Percentiles rank a stretch among this genome's conserved stretches.
Conservation (phyloP, 1,140 invertebrate species). For the Tribolium madens region DNA sequence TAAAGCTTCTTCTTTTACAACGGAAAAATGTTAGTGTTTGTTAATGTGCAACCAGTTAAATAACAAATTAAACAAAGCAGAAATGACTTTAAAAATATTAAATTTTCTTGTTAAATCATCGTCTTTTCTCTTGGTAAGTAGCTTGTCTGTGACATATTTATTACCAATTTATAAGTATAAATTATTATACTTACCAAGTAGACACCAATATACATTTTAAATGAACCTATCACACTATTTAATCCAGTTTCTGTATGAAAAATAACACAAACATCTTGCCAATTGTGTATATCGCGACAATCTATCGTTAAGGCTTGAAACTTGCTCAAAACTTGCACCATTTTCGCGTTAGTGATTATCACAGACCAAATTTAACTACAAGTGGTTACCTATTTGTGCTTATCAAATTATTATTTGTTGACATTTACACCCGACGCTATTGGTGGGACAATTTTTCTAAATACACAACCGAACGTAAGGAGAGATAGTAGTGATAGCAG, state of each 20-base stretch:
- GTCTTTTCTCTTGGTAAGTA: neutral
- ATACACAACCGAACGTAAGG: slow-evolving; percentile 17
- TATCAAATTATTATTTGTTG: slow-evolving; percentile 28
- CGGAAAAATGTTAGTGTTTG: neutral
- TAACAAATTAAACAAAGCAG: neutral
- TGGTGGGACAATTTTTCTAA: slow-evolving; percentile 17
- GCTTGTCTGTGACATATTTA: neutral
- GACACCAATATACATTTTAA: slow-evolving; percentile 38
- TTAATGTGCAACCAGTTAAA: neutral
- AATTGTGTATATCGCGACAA: slow-evolving; percentile 16
- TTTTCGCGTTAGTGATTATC: neutral
- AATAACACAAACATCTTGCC: neutral
- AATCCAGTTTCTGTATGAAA: neutral
- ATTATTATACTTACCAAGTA: slow-evolving; percentile 16
- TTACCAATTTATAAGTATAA: neutral
- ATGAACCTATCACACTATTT: neutral
- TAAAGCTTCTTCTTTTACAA: neutral
- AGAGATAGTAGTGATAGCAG: neutral
- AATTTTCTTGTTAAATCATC: neutral
- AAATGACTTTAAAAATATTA: neutral
- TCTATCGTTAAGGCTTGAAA: neutral
- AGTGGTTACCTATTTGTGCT: slow-evolving; percentile 22
- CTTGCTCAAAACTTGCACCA: slow-evolving; percentile 30
- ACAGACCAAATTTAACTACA: neutral
- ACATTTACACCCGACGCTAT: slow-evolving; percentile 9